These are phyloP conservation scores for Echinarachnius parma DNA, from an alignment of 53 echinoderm and acorn worm genomes.

Conservation along the genomic window DNA sequence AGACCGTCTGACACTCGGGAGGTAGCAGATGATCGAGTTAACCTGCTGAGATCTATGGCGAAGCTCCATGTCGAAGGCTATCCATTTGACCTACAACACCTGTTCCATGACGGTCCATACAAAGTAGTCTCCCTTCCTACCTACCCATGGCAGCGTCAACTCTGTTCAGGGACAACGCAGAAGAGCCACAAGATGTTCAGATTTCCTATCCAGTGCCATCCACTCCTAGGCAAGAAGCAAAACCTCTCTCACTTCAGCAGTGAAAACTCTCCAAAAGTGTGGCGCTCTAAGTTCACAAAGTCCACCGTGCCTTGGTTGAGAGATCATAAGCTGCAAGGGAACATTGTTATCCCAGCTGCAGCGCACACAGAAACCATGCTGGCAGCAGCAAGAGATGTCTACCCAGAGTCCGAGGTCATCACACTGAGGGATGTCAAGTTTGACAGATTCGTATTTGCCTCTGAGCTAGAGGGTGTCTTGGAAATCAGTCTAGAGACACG, in stretches of 20 bases:
- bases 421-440: conserved; percentile 81
- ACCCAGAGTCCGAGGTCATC: conserved; percentile 49
- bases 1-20: conserved; percentile 81
- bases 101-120: conserved; percentile 72
- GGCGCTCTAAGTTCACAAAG: conserved; percentile 65
- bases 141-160: conserved; percentile 92
- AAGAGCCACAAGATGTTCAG: conserved; percentile 73
- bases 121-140: conserved; percentile 85
- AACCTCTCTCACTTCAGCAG: conserved; percentile 71
- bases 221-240: conserved; percentile 79
- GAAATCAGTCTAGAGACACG: conserved; percentile 72
- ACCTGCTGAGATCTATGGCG: conserved; percentile 75
- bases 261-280: conserved; percentile 73
- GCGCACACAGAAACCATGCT: conserved; percentile 81
- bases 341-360: conserved; percentile 88
- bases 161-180: conserved; percentile 71
- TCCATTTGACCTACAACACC: conserved; percentile 65
- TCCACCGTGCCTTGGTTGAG: conserved; percentile 82
- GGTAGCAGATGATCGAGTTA: conserved; percentile 81
- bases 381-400: conserved; percentile 64
- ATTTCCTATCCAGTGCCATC: conserved; percentile 79
- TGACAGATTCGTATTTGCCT: conserved; percentile 85
- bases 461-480: conserved; percentile 64
- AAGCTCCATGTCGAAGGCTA: conserved; percentile 90
- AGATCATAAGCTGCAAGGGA: conserved; percentile 91